Percentiles rank a stretch among this genome's conserved stretches.
These are phyloP conservation scores for Blera fallax DNA, from an alignment of 2,888 invertebrate species.

Conservation along the genomic window DNA sequence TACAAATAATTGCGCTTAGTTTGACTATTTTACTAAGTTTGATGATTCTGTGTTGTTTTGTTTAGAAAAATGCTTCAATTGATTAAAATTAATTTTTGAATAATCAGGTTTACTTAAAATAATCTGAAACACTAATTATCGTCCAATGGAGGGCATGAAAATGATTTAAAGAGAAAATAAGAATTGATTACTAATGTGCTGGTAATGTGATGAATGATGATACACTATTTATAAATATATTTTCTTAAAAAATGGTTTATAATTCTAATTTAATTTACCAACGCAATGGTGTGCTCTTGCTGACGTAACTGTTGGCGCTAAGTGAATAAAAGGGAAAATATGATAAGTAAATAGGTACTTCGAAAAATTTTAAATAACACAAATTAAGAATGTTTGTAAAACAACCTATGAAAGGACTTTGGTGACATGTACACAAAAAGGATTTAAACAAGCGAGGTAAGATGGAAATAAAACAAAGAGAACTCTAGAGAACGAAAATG, in stretches of 20 bases:
- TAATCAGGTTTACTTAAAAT: constrained; percentile 78
- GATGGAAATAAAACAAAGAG: too few species aligned
- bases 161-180: constrained; percentile 39
- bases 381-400: neutral
- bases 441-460: too few species aligned
- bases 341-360: neutral
- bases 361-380: neutral
- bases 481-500: too few species aligned
- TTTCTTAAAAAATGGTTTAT: neutral
- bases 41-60: neutral
- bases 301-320: constrained; percentile 78
- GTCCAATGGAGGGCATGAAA: constrained; percentile 67
- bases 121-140: constrained; percentile 78
- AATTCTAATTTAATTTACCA: constrained; percentile 76
- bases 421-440: too few species aligned
- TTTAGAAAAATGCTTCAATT: constrained; percentile 22
- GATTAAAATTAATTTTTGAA: constrained; percentile 12
- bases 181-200: constrained; percentile 18
- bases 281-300: constrained; percentile 79
- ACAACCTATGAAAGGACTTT: too few species aligned
- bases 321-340: constrained; percentile 7
- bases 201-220: constrained; percentile 59
- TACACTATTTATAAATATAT: constrained; percentile 19
- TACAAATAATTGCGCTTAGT: constrained; percentile 25
- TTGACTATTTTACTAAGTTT: constrained; percentile 14